A percentile compares a stretch with the other conserved stretches of the same genome.
phyloP scores from a whole-genome alignment of 2,113 vertebrate species.

The Astur gentilis region DNA sequence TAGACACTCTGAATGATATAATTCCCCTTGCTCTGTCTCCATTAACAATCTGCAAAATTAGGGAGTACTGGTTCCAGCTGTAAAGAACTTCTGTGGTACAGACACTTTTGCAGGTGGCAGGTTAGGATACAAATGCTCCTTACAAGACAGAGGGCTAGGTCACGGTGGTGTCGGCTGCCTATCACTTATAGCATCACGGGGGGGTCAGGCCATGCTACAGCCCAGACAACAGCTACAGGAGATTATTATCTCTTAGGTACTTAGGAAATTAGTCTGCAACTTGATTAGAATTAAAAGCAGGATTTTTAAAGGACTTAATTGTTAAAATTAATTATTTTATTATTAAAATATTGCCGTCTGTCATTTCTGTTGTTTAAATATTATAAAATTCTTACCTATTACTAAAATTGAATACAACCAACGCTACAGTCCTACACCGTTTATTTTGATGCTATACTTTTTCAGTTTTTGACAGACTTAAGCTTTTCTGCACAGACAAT shows the following conservation, averaged over 20 bases:
- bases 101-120: background rate
- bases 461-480: background rate
- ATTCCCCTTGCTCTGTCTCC: background rate
- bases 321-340: no score
- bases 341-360: background rate
- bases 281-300: background rate
- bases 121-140: background rate
- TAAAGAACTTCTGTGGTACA: background rate
- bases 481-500: background rate
- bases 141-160: background rate
- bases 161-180: background rate
- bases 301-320: no score
- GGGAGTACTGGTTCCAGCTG: background rate
- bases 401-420: background rate
- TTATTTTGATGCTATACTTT: background rate
- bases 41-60: background rate
- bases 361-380: background rate
- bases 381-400: background rate
- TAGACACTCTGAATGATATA: background rate
- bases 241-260: background rate
- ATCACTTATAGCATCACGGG: rapidly evolving
- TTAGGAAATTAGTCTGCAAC: background rate
- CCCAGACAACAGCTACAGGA: background rate
- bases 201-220: background rate
- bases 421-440: background rate